Base-by-base conservation (phyloP, 2,797 vertebrate species). In the Argya squamiceps region DNA sequence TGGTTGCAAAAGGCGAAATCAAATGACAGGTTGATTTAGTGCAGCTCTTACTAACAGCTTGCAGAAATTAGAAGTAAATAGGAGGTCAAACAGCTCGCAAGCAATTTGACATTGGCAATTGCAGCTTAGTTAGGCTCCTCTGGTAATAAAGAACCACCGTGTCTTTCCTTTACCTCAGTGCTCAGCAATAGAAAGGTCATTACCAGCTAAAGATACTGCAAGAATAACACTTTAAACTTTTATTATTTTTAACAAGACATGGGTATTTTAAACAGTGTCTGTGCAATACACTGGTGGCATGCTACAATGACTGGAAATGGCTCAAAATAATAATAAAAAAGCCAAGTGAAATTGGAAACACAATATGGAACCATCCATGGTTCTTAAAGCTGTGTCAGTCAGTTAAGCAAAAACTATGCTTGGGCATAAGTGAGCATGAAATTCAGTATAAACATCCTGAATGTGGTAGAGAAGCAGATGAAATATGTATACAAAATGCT, bases 51-150 rank as follows among this genome's bases (percentile, higher is more conserved):
- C 89, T 89, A 96, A 94, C 91, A 93, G 96, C 93, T 96, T 95
- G 96, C 89, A 97, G 93, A 96, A 97, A 98, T 97, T 92, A 98
- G 96, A 97, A 96, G 94, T 97, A 97, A 97, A 97, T 95, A 97
- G 47, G 88, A 96, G 97, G 97, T 97, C 97, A 98, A 97, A 95
- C 43, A 73, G 91, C 92, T 95, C 74, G 6, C 55, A 26, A 91
- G 92, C 95, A 96, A 97, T 96, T 96, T 97, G 96, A 97, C 96
- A 95, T 94, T 92, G 96, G 96, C 94, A 96, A 97, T 95, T 84
- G 53, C 36, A 44, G 91, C 95, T 97, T 97, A 81, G 89, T 97
- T 97, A 93, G 93, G 95, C 85, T 93, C 84, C 93, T 97, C 94
- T 93, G 88, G 91, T 96, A 96, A 93, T 93, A 89, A 95, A 92